These are phyloP conservation scores for Monochamus saltuarius DNA, from an alignment of 1,140 invertebrate genomes.

Conservation along the genomic window DNA sequence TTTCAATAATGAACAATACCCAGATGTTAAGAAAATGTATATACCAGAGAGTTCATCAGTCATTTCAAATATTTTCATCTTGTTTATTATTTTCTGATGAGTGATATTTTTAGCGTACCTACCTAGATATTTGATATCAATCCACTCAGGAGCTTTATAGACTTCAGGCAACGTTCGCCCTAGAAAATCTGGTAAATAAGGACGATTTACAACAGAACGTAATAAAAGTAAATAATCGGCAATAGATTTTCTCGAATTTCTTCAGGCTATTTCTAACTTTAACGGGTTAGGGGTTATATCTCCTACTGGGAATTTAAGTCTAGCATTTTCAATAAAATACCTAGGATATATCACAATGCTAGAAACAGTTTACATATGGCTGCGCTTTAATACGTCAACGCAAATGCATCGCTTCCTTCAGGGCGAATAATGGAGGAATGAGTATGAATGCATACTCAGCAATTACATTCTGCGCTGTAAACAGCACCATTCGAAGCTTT, in stretches of 20 bases:
- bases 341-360: constrained; percentile 1
- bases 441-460: too few species aligned
- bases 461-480: too few species aligned
- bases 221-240: constrained; percentile 31
- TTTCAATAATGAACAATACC: too few species aligned
- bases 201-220: constrained; percentile 23
- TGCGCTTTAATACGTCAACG: neutral
- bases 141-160: neutral
- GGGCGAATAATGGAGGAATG: too few species aligned
- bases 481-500: too few species aligned
- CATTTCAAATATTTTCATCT: too few species aligned
- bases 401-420: too few species aligned
- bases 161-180: neutral
- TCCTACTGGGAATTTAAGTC: constrained; percentile 6
- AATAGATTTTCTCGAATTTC: constrained; percentile 29
- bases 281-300: constrained; percentile 18
- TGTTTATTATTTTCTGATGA: too few species aligned
- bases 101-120: too few species aligned
- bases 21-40: too few species aligned
- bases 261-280: constrained; percentile 19
- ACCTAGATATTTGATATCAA: too few species aligned
- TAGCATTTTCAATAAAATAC: constrained; percentile 9
- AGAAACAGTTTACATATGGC: constrained; percentile 7
- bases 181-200: constrained; percentile 18
- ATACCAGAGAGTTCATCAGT: too few species aligned